Evolutionary conservation across 2,888 invertebrate genomes (phyloP).

Genomic region (Helobdella robusta): DNA sequence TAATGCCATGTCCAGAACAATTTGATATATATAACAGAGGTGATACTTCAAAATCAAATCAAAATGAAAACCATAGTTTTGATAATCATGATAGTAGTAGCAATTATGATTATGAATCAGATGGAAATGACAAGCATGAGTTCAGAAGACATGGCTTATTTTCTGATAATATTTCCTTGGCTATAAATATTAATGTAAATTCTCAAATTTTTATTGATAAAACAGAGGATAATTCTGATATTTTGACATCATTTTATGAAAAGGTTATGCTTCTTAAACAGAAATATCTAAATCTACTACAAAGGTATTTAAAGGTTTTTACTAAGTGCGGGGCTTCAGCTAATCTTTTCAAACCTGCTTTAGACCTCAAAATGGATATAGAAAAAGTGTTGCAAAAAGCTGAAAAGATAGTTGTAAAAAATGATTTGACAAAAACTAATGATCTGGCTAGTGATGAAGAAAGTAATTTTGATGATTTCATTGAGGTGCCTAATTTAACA

Average conservation of each 20-base stretch:
- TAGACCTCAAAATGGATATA: conserved; percentile 4
- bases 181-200: neutral
- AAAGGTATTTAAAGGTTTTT: neutral
- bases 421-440: neutral
- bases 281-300: neutral
- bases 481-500: no score
- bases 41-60: neutral
- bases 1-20: conserved; percentile 12
- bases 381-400: conserved; percentile 13
- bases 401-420: neutral
- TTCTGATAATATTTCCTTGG: neutral
- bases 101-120: neutral
- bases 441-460: conserved; percentile 17
- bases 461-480: conserved; percentile 10
- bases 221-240: conserved; percentile 2
- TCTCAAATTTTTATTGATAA: conserved; percentile 1
- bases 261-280: neutral
- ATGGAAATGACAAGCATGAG: neutral
- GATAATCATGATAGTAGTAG: neutral
- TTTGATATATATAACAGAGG: conserved; percentile 10
- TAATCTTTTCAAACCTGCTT: neutral
- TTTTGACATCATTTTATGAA: conserved; percentile 10
- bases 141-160: conserved; percentile 3
- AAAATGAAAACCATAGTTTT: neutral
- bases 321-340: neutral